Evolutionary conservation across 2,113 vertebrate genomes (phyloP), one percentile per base, ranked within the genome.

Genomic region (Nibea coibor): DNA sequence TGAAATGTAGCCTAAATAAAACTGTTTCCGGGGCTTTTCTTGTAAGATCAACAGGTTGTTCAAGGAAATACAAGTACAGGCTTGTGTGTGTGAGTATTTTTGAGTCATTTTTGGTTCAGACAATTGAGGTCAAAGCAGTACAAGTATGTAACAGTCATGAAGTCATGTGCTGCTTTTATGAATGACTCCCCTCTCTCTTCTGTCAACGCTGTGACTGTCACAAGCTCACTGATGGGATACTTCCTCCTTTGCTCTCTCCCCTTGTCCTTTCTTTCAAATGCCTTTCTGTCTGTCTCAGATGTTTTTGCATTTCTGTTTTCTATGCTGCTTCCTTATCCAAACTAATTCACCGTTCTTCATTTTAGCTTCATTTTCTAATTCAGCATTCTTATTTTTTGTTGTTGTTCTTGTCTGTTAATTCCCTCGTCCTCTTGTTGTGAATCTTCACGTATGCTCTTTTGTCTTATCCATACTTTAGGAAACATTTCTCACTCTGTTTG

Each of bases 101-200:
- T 63, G 10, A 59, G 26, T 59, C 3, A 19, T n/a, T 78, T 72
- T 66, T 47, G 48, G 28, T 74, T 81, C 10, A 75, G 39, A 85
- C 62, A 72, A 31, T 66, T 0, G 68, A 51, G 72, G 80, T 78
- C 78, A 83, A 70, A 58, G 62, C 67, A 75, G 83, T 78, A 62
- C 89, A 88, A 92, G 82, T 72, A 86, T 85, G 87, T 87, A 86
- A 84, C 83, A 81, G 88, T 85, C 81, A 83, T 91, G 86, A 81
- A 85, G 88, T 92, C 89, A 93, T 91, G 93, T 87, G 90, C 86
- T 83, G 62, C 90, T 92, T 94, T 92, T 92, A 87, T 93, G 91
- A 94, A 92, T 91, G 91, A 93, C 89, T 91, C 88, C 10, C 76
- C 79, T 91, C 88, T 84, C 72, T 82, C 75, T 67, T 81, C 78